Percentiles rank a stretch among this genome's conserved stretches.
phyloP scores from a whole-genome alignment of 1,140 invertebrate genomes.

The Saccostrea cuccullata region DNA sequence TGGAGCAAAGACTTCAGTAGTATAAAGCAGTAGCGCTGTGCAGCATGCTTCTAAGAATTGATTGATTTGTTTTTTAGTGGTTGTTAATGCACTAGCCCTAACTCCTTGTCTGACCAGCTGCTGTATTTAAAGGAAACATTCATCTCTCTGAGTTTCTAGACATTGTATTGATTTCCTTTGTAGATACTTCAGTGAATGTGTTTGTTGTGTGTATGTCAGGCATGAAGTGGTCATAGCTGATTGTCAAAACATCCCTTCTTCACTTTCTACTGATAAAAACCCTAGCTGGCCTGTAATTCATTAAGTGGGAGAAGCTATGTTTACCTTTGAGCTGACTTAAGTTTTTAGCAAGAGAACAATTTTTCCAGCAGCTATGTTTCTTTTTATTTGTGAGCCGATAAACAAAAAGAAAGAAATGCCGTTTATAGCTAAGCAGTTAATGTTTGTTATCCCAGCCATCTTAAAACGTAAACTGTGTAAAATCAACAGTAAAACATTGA shows the following conservation, averaged over 20 bases:
- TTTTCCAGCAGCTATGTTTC: constrained; percentile 10
- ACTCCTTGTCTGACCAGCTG: constrained; percentile 7
- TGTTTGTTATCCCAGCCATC: neutral
- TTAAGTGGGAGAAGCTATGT: neutral
- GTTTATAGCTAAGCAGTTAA: constrained; percentile 21
- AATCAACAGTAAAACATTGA: constrained; percentile 5
- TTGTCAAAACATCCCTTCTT: neutral
- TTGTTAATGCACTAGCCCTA: neutral
- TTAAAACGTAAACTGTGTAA: constrained; percentile 33
- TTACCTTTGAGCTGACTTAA: neutral
- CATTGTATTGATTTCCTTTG: neutral
- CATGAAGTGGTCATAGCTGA: neutral
- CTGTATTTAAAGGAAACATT: constrained; percentile 14
- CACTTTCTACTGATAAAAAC: neutral
- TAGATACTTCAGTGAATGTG: neutral
- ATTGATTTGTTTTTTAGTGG: neutral
- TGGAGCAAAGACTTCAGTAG: too few species aligned
- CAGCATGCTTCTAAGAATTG: neutral
- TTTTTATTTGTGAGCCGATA: neutral
- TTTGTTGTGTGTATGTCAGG: neutral
- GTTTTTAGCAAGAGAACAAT: constrained; percentile 15
- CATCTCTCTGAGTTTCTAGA: neutral
- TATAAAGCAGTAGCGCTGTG: neutral
- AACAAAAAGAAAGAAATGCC: constrained; percentile 7
- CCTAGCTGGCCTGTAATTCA: neutral